Base-by-base conservation (phyloP, 2,888 invertebrate genomes). In the Xanthia icteritia region DNA sequence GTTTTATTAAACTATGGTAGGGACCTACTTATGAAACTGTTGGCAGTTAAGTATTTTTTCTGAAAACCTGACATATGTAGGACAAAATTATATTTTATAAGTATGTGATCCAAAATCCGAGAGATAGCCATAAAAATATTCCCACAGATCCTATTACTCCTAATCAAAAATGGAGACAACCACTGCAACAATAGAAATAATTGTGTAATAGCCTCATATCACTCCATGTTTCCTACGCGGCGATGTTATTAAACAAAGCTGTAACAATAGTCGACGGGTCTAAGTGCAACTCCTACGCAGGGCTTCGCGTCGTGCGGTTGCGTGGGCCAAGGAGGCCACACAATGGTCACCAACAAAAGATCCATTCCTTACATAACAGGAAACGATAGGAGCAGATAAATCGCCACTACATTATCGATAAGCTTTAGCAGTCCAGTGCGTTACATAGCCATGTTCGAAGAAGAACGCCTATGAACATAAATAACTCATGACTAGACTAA, bases 221-320 rank as follows among this genome's bases (percentile, higher is more conserved):
- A 81, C 63, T 79, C 23, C 39, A 56, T 73, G 70, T 73, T 60
- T 58, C 51, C 42, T 23, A 73, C 51, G 54, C 66, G 31, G 65
- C 63, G 36, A 51, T 82, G 82, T 84, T 84, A 84, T 84, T 84
- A 84, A 82, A 85, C 82, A 78, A 82, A 70, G 85, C 85, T 73
- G 85, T 79, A 84, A 85, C 84, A 82, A 84, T 85, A 82, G 73
- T 76, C 79, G 85, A 63, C 58, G 45, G 75, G 79, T 54, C 82
- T 85, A 85, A 85, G 84, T 82, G 79, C 77, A 60, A 51, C 88
- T 81, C 87, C 87, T 63, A 87, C 87, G 83, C 88, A 77, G 75
- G 58, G 58, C 68, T 65, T 75, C 76, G 58, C 68, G 67, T 75
- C 76, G 77, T 75, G 73, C 58, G 78, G 73, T 4, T 51, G 85